Evolutionary conservation across 2,888 invertebrate species (phyloP).

Genomic region (Harpalus rubripes): DNA sequence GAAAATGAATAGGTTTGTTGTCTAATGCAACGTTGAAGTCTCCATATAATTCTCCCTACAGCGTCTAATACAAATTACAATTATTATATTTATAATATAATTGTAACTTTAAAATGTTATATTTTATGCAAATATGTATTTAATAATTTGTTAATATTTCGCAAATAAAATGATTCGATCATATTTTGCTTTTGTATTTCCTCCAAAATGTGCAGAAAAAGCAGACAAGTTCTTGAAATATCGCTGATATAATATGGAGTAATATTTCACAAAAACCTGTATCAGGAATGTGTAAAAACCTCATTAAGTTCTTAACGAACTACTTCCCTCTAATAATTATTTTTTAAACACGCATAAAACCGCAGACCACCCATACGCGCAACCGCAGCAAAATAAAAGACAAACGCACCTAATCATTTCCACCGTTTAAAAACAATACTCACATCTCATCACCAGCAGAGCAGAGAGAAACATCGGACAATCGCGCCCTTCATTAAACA

Average conservation of each 20-base stretch:
- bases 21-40: too few relatives aligned
- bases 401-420: conserved; percentile 33
- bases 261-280: conserved; percentile 27
- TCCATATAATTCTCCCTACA: too few relatives aligned
- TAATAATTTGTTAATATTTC: too few relatives aligned
- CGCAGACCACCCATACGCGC: conserved; percentile 40
- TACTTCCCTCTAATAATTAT: conserved; percentile 42
- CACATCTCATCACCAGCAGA: conserved; percentile 33
- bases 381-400: conserved; percentile 46
- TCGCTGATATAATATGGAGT: not conserved
- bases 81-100: too few relatives aligned
- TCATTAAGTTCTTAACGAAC: conserved; percentile 47
- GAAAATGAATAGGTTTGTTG: too few relatives aligned
- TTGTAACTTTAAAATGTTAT: too few relatives aligned
- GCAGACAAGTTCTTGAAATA: not conserved
- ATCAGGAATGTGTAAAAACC: conserved; percentile 24
- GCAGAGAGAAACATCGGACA: conserved; percentile 3
- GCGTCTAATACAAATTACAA: too few relatives aligned
- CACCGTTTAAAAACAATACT: conserved; percentile 54
- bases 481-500: conserved; percentile 43
- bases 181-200: too few relatives aligned
- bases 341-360: conserved; percentile 39
- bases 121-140: too few relatives aligned
- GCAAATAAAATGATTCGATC: too few relatives aligned
- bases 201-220: not conserved